These are phyloP conservation scores for Oophaga sylvatica DNA, from an alignment of 2,797 vertebrate species.

Conservation along the genomic window DNA sequence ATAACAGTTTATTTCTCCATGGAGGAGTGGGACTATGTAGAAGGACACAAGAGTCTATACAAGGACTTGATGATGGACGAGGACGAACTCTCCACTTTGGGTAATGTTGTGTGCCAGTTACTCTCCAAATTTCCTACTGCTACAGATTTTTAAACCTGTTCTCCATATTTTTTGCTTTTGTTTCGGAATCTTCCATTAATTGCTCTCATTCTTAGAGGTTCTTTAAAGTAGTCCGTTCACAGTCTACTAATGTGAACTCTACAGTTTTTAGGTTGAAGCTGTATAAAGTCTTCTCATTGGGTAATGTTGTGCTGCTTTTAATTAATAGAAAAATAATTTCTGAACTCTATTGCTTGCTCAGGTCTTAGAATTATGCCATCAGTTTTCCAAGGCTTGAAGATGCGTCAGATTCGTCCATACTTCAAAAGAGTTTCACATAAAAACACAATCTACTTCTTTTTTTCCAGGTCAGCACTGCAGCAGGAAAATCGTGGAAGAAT, in stretches of 20 bases:
- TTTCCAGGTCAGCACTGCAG: not conserved
- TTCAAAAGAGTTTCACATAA: too few relatives aligned
- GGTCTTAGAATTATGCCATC: too few relatives aligned
- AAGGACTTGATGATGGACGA: not conserved
- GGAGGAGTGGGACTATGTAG: constrained; percentile 36
- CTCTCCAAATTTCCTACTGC: not conserved
- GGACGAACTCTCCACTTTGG: not conserved
- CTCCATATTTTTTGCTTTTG: not conserved
- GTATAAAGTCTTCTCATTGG: not conserved
- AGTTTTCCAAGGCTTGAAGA: too few relatives aligned
- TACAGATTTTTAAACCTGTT: not conserved
- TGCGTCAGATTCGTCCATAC: too few relatives aligned
- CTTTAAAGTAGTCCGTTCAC: not conserved
- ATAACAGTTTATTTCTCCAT: constrained; percentile 22
- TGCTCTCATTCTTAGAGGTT: not conserved
- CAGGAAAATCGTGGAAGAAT: not conserved
- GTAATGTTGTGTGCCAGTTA: not conserved
- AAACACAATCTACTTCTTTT: not conserved
- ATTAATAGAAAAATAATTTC: too few relatives aligned
- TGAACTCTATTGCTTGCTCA: too few relatives aligned
- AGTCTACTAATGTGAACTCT: not conserved
- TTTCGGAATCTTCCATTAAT: not conserved
- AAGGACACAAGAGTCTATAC: constrained; percentile 2
- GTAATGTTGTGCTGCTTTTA: not conserved
- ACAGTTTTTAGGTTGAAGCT: too few relatives aligned